A percentile compares a stretch with the other conserved stretches of the same genome.
These are phyloP conservation scores for Gopherus evgoodei DNA, from an alignment of 2,113 vertebrate species.

Conservation along the genomic window DNA sequence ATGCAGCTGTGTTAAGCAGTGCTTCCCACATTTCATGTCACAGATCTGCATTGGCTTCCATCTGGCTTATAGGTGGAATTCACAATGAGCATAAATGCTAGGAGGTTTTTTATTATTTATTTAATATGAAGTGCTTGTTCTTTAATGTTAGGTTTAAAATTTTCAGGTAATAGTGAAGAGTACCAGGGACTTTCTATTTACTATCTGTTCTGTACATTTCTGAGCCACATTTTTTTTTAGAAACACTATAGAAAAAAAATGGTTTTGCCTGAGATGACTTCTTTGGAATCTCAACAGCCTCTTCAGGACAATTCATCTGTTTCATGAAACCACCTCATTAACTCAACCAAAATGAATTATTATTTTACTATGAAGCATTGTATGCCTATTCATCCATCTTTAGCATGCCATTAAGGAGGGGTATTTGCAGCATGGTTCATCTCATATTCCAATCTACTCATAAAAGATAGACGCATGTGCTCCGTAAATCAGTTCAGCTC, in stretches of 20 bases:
- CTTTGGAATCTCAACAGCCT: not conserved
- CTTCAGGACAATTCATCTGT: not conserved
- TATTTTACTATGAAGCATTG: conserved; percentile 16
- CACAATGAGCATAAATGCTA: not conserved
- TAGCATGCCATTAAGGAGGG: not conserved
- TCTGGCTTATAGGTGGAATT: not conserved
- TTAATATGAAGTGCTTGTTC: not conserved
- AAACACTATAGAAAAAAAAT: not conserved
- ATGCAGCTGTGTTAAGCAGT: not conserved
- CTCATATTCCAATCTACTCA: not conserved
- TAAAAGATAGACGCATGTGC: conserved; percentile 16
- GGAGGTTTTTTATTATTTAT: not conserved
- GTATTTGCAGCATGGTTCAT: not conserved
- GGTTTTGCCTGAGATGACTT: not conserved
- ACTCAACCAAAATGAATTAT: not conserved
- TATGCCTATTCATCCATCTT: not conserved
- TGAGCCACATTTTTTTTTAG: not conserved
- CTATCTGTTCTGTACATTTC: not conserved
- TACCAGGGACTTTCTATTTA: accelerated
- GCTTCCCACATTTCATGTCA: not conserved
- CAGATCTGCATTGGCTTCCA: not conserved
- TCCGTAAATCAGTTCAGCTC: conserved; percentile 31
- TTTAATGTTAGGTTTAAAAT: not conserved
- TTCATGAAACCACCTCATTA: not conserved
- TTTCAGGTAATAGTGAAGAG: not conserved